These are phyloP conservation scores for Drosophila testacea DNA, from an alignment of 2,888 invertebrate species.

Conservation along the genomic window DNA sequence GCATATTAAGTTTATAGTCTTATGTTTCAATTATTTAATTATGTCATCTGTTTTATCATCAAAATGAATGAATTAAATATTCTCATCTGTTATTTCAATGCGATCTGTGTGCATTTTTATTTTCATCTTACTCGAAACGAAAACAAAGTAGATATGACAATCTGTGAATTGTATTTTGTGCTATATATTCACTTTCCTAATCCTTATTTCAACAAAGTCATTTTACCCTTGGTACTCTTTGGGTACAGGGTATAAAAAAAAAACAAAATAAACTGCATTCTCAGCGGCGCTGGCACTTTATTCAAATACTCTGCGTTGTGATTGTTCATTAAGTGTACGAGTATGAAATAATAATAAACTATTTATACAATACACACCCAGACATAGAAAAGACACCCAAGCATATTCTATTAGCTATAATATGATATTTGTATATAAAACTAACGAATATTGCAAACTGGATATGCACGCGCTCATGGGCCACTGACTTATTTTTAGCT, in stretches of 20 bases:
- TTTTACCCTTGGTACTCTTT: neutral
- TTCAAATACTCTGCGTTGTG: slow-evolving; percentile 84
- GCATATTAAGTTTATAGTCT: slow-evolving; percentile 37
- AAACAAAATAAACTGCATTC: slow-evolving; percentile 46
- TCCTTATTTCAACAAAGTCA: slow-evolving; percentile 21
- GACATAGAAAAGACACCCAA: slow-evolving; percentile 44
- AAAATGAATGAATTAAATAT: slow-evolving; percentile 63
- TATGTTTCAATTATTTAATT: slow-evolving; percentile 36
- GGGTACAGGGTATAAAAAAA: neutral
- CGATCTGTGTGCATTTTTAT: slow-evolving; percentile 60
- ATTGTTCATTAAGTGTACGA: slow-evolving; percentile 83
- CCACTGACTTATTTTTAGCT: slow-evolving; percentile 50
- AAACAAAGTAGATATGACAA: slow-evolving; percentile 74
- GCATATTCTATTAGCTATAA: slow-evolving; percentile 18
- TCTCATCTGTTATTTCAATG: slow-evolving; percentile 56
- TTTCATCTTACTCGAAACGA: slow-evolving; percentile 41
- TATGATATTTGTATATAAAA: slow-evolving; percentile 43
- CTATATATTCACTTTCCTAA: slow-evolving; percentile 53
- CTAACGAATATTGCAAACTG: slow-evolving; percentile 19
- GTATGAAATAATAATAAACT: slow-evolving; percentile 52
- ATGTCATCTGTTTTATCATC: slow-evolving; percentile 46
- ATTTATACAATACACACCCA: slow-evolving; percentile 41
- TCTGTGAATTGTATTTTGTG: slow-evolving; percentile 68
- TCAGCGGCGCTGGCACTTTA: slow-evolving; percentile 72
- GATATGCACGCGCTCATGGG: slow-evolving; percentile 37